A percentile compares a stretch with the other conserved stretches of the same genome.
Evolutionary conservation across 2,113 vertebrate genomes (phyloP).

Genomic region (Crotalus tigris): DNA sequence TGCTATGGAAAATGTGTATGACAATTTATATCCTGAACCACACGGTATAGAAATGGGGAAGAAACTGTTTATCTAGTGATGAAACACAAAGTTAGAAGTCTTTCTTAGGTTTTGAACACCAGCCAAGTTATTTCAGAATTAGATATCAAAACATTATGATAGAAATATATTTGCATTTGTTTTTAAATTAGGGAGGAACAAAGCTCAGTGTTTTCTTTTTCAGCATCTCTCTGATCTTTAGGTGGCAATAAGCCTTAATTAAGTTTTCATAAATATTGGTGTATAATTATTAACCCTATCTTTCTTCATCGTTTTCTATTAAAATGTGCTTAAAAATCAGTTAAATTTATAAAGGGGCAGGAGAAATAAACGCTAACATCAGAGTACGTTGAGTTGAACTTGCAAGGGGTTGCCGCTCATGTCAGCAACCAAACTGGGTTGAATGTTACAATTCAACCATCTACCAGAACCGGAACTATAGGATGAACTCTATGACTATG

Average conservation of each 20-base stretch:
- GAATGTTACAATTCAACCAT: background rate
- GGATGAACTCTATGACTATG: background rate
- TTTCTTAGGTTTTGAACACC: constrained; percentile 58
- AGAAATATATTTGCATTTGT: constrained; percentile 62
- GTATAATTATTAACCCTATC: background rate
- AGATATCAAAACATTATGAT: constrained; percentile 60
- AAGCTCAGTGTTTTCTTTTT: constrained; percentile 68
- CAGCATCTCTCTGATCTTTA: constrained; percentile 49
- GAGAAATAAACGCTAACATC: background rate
- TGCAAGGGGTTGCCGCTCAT: background rate
- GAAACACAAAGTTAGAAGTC: constrained; percentile 60
- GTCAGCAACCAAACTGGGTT: background rate
- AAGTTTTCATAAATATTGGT: constrained; percentile 30
- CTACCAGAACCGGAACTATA: background rate
- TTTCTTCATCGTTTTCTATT: background rate
- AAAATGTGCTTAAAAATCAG: background rate
- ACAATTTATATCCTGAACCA: constrained; percentile 55
- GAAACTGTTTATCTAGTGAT: constrained; percentile 63
- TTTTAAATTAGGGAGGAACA: constrained; percentile 67
- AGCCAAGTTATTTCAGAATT: constrained; percentile 66
- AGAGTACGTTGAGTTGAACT: background rate
- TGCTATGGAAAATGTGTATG: constrained; percentile 43
- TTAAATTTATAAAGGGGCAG: background rate
- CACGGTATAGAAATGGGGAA: constrained; percentile 50
- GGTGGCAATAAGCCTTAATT: constrained; percentile 39